These are phyloP conservation scores for Tenrec ecaudatus DNA, from an alignment of 2,113 vertebrate species.

Conservation along the genomic window DNA sequence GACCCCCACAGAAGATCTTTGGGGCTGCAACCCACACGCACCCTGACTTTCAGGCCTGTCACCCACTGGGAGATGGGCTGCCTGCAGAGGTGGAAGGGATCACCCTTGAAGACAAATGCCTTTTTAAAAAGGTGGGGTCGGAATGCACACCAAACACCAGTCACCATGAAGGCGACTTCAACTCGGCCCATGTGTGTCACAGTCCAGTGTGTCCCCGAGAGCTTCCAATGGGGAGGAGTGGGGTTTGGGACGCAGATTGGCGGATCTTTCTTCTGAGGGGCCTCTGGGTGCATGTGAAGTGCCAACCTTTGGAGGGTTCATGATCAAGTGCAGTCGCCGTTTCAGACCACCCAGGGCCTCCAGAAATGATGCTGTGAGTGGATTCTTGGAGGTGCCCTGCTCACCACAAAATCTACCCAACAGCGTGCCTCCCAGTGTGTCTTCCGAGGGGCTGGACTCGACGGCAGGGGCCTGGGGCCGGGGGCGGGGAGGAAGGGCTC, in stretches of 20 bases:
- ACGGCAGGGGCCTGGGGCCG: background rate
- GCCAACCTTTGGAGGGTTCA: background rate
- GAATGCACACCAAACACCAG: background rate
- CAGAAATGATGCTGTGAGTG: background rate
- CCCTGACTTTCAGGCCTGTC: background rate
- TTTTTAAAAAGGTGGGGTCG: background rate
- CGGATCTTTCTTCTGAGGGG: background rate
- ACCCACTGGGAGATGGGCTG: background rate
- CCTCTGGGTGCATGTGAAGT: background rate
- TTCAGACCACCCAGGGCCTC: background rate
- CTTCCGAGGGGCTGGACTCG: background rate
- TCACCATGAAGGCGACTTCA: background rate
- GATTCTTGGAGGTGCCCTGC: background rate
- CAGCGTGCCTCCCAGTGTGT: background rate
- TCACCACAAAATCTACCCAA: background rate
- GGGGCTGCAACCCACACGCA: background rate
- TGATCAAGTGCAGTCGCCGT: background rate
- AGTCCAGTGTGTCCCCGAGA: background rate
- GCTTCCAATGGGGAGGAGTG: background rate
- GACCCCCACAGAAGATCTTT: background rate
- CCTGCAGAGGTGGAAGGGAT: background rate
- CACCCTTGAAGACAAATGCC: background rate
- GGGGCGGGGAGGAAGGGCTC: background rate
- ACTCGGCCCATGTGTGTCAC: background rate
- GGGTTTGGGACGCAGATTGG: background rate